Conservation (phyloP, 2,888 invertebrate species). For the Endomychus coccineus region DNA sequence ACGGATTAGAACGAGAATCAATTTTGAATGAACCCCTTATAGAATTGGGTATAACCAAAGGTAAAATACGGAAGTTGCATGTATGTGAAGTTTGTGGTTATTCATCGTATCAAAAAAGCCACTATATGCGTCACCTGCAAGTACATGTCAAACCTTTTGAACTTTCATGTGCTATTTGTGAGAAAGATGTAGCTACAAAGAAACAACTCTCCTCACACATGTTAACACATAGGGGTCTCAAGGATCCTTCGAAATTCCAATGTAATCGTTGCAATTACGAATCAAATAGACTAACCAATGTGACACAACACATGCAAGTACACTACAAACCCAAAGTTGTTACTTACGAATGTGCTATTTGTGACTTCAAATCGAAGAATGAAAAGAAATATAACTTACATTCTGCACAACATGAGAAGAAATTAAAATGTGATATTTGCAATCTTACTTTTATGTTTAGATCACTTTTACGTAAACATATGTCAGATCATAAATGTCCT, state of each 20-base stretch:
- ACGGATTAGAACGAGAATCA: too few species aligned
- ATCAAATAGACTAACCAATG: constrained; percentile 14
- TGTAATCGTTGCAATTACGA: constrained; percentile 11
- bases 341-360: constrained; percentile 7
- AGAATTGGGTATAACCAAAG: too few species aligned
- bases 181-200: constrained; percentile 6
- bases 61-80: constrained; percentile 9
- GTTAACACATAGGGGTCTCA: constrained; percentile 7
- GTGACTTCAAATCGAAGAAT: constrained; percentile 9
- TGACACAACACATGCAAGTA: constrained; percentile 10
- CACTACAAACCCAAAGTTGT: constrained; percentile 10
- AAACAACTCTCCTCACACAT: constrained; percentile 8
- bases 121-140: constrained; percentile 10
- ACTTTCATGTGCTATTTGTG: constrained; percentile 9
- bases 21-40: too few species aligned
- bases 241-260: constrained; percentile 5
- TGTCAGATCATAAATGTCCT: constrained; percentile 8
- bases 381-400: constrained; percentile 6
- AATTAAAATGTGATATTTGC: constrained; percentile 11
- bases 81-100: constrained; percentile 11
- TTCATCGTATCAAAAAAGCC: constrained; percentile 11
- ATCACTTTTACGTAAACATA: constrained; percentile 5
- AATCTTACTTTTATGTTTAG: constrained; percentile 4
- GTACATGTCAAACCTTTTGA: constrained; percentile 10
- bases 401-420: constrained; percentile 5